Base-by-base conservation (phyloP, 2,113 vertebrate genomes). In the Plestiodon gilberti region DNA sequence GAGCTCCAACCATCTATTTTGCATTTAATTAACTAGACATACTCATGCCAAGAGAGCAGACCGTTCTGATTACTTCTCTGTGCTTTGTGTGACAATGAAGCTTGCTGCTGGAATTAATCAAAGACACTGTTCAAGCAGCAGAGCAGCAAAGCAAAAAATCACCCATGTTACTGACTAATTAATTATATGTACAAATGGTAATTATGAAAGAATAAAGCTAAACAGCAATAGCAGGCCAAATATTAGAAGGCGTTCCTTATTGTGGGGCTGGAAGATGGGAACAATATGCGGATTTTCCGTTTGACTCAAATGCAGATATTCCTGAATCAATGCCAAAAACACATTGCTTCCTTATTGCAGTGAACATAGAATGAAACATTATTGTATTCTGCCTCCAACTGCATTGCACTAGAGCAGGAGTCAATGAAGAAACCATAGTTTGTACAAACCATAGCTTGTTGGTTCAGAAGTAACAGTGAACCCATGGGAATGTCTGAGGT, bases 161-260 rank as follows among this genome's bases (percentile, higher is more conserved):
- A 75, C 75, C 93, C 89, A 87, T 76, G 38, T 65, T 83, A 35
- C 84, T 75, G 80, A 73, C 64, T 89, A 93, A 93, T 93, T 94
- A 95, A 94, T 88, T 92, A 59, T 90, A 71, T 90, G 84, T 69
- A 83, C 78, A 94, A 93, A 85, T 81, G 93, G 83, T 92, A 96
- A 96, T 94, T 95, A 91, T 87, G 87, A 87, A 92, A 87, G 93
- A 92, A 92, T 91, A 89, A 91, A 83, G 73, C 89, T 93, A 89
- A 84, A 86, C 94, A 91, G 64, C 87, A 88, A 69, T 79, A 80
- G 30, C 70, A 89, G 11, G 85, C 59, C 77, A 76, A 62, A 83
- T 35, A 86, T 40, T 65, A 64, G 57, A 28, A 92, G 13, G 30
- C 38, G 84, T 74, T 74, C 43, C 64, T 81, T 22, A 65, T 79